phyloP scores from a whole-genome alignment of 2,797 vertebrate genomes.

The Borostomias antarcticus region DNA sequence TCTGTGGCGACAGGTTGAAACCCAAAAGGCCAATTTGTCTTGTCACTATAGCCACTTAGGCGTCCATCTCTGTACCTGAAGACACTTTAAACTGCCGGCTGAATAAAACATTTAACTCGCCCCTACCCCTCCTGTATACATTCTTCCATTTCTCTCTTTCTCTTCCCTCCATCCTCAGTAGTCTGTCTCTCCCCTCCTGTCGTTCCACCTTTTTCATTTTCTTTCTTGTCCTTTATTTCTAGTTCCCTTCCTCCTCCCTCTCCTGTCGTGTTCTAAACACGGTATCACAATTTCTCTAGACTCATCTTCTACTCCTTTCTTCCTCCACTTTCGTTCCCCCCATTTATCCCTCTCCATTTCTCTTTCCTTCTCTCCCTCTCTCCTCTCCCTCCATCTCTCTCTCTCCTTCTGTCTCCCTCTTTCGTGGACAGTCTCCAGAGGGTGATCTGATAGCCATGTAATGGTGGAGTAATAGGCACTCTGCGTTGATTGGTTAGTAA shows the following conservation, averaged over 20 bases:
- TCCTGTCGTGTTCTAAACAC: no score
- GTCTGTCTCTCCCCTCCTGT: no score
- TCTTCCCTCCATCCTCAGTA: background rate
- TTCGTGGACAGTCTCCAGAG: conserved; percentile 97
- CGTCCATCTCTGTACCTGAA: conserved; percentile 86
- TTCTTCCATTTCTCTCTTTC: background rate
- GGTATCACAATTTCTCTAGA: background rate
- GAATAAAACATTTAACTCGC: conserved; percentile 99
- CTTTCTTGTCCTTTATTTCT: no score
- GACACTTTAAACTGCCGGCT: conserved; percentile 97
- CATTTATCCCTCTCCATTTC: conserved; percentile 39
- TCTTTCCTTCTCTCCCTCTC: conserved; percentile 77
- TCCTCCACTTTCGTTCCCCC: conserved; percentile 24
- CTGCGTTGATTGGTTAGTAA: conserved; percentile 99
- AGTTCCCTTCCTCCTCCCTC: background rate
- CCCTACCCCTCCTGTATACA: conserved; percentile 86
- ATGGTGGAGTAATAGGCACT: conserved; percentile 99
- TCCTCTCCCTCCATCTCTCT: conserved; percentile 79
- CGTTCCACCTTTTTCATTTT: background rate
- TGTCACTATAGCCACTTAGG: conserved; percentile 99
- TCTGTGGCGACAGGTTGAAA: conserved; percentile 98
- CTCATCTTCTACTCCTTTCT: background rate
- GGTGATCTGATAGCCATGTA: conserved; percentile 99
- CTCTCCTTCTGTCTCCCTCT: conserved; percentile 85
- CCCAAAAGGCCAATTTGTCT: conserved; percentile 97